phyloP scores from a whole-genome alignment of 2,888 invertebrate genomes.

The Xestia c-nigrum region DNA sequence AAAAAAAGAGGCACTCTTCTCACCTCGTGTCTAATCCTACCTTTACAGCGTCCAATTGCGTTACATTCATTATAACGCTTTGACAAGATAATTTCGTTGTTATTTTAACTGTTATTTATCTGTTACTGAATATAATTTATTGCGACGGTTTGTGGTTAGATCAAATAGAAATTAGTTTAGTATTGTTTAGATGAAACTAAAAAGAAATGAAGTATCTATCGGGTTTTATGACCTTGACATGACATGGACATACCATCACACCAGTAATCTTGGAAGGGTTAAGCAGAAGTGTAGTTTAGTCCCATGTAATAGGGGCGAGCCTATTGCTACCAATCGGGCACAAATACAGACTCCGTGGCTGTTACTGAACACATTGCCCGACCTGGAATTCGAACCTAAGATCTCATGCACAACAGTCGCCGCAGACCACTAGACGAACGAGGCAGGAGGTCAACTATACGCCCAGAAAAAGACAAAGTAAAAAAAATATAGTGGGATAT shows the following conservation, averaged over 20 bases:
- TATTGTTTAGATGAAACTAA: neutral
- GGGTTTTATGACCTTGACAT: neutral
- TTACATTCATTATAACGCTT: conserved; percentile 51
- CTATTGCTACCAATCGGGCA: neutral
- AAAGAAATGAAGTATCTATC: neutral
- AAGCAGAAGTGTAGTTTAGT: neutral
- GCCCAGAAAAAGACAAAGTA: too few relatives aligned
- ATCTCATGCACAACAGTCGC: too few relatives aligned
- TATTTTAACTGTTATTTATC: conserved; percentile 53
- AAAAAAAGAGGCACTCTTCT: neutral
- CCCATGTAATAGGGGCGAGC: neutral
- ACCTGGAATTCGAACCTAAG: too few relatives aligned
- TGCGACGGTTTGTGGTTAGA: conserved; percentile 24
- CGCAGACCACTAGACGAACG: too few relatives aligned
- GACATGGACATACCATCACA: neutral
- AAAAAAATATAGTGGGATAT: neutral
- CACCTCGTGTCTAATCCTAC: neutral
- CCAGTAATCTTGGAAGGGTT: neutral
- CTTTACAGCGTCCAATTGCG: conserved; percentile 27
- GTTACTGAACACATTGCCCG: too few relatives aligned
- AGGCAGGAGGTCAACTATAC: too few relatives aligned
- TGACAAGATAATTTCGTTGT: conserved; percentile 55
- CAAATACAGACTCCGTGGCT: too few relatives aligned
- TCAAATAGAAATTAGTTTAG: conserved; percentile 35
- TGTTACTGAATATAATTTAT: conserved; percentile 36